Evolutionary conservation across 2,888 invertebrate species (phyloP).

Genomic region (Nemoura dubitans): DNA sequence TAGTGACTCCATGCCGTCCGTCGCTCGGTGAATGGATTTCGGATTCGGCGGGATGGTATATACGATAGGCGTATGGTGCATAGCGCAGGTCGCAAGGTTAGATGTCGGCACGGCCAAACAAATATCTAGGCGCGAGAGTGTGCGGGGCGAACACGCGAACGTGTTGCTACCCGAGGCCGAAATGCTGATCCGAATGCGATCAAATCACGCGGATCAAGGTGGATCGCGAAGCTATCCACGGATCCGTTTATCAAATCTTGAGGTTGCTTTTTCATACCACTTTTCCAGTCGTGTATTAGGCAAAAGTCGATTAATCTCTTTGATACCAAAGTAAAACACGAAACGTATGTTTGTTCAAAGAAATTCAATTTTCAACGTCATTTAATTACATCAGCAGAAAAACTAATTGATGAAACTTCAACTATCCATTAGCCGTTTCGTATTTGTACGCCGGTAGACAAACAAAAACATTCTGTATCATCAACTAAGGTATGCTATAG

Average conservation of each 20-base stretch:
- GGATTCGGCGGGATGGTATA: background rate
- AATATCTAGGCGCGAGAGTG: background rate
- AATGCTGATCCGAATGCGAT: background rate
- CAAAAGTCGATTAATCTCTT: too few relatives aligned
- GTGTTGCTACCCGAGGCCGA: background rate
- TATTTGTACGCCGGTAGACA: background rate
- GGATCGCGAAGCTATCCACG: too few relatives aligned
- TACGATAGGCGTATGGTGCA: background rate
- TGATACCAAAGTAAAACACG: background rate
- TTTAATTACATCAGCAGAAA: slow-evolving; percentile 15
- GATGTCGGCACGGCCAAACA: background rate
- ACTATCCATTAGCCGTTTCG: slow-evolving; percentile 26
- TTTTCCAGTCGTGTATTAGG: too few relatives aligned
- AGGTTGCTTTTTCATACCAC: too few relatives aligned
- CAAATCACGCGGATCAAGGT: too few relatives aligned
- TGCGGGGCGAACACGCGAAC: slow-evolving; percentile 4
- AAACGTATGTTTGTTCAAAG: background rate
- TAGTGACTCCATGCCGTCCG: background rate
- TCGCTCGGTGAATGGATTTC: slow-evolving; percentile 2
- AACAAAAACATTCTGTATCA: slow-evolving; percentile 38
- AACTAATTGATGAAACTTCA: slow-evolving; percentile 14
- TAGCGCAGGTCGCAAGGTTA: background rate
- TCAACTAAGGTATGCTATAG: slow-evolving; percentile 29
- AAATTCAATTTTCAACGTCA: background rate
- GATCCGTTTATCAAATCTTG: too few relatives aligned